A percentile compares a stretch with the other conserved stretches of the same genome.
Evolutionary conservation across 1,140 invertebrate species (phyloP).

Genomic region (Drosophila azteca): DNA sequence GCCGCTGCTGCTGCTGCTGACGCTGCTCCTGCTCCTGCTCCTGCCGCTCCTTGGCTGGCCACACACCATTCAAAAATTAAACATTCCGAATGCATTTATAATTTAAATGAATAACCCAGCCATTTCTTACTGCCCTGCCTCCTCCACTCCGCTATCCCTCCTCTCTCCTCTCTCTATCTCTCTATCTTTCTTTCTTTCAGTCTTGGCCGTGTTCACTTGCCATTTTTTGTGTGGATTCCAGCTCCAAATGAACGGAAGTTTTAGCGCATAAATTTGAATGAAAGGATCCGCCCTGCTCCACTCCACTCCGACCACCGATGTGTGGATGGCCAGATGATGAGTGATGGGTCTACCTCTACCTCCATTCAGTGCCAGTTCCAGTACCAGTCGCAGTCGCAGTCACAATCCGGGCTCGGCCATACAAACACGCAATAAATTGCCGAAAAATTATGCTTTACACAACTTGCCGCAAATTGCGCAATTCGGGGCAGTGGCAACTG

Average conservation of each 20-base stretch:
- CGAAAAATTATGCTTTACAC: constrained; percentile 76
- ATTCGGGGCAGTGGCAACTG: constrained; percentile 47
- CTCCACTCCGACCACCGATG: constrained; percentile 1
- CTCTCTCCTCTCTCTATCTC: background rate
- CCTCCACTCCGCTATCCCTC: constrained; percentile 2
- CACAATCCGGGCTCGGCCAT: constrained; percentile 41
- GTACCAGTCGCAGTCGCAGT: background rate
- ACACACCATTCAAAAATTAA: constrained; percentile 79
- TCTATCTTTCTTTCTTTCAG: constrained; percentile 3
- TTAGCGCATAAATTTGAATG: constrained; percentile 78
- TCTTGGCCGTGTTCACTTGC: constrained; percentile 18
- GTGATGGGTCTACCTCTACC: constrained; percentile 45
- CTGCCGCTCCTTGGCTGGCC: constrained; percentile 40
- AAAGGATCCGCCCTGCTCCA: constrained; percentile 41
- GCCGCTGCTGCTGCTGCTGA: constrained; percentile 12
- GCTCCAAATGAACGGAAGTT: constrained; percentile 73
- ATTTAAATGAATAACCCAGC: constrained; percentile 80
- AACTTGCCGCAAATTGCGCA: constrained; percentile 77
- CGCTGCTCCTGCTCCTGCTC: constrained; percentile 12
- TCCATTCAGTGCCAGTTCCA: too few relatives aligned
- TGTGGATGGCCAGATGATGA: constrained; percentile 56
- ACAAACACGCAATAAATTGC: constrained; percentile 75
- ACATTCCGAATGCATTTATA: constrained; percentile 82
- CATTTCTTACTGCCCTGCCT: constrained; percentile 53
- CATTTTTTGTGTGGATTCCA: constrained; percentile 50